Evolutionary conservation across 1,140 invertebrate species (phyloP).

Genomic region (Drosophila chauvacae): DNA sequence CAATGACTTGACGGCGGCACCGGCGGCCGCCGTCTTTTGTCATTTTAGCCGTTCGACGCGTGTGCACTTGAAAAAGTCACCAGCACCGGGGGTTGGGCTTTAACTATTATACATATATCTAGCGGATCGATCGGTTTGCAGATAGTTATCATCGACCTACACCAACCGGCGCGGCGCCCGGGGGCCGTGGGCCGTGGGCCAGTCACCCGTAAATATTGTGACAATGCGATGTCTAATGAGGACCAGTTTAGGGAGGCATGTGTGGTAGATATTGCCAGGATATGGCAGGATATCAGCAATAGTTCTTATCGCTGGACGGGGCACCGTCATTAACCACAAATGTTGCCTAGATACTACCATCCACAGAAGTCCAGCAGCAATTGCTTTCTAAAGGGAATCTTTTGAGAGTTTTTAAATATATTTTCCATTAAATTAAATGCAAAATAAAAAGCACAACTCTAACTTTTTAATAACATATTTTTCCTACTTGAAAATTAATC

Average conservation of each 20-base stretch:
- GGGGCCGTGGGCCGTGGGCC: conserved; percentile 5
- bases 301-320: conserved; percentile 22
- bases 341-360: conserved; percentile 5
- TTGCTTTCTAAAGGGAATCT: neutral
- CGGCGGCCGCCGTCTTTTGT: conserved; percentile 65
- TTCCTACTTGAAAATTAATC: no score
- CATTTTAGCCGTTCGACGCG: conserved; percentile 58
- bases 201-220: conserved; percentile 68
- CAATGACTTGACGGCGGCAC: conserved; percentile 57
- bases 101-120: conserved; percentile 18
- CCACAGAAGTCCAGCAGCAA: neutral
- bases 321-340: conserved; percentile 65
- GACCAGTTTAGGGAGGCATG: conserved; percentile 4
- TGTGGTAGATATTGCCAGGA: neutral
- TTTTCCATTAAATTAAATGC: neutral
- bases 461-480: no score
- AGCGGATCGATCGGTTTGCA: neutral
- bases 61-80: conserved; percentile 41
- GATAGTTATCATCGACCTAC: conserved; percentile 41
- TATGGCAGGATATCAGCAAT: neutral
- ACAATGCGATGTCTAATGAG: conserved; percentile 62
- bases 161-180: conserved; percentile 3
- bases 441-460: neutral
- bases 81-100: neutral
- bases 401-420: no score